Evolutionary conservation across 2,113 vertebrate genomes (phyloP).

Genomic region (Leptocoma aspasia): DNA sequence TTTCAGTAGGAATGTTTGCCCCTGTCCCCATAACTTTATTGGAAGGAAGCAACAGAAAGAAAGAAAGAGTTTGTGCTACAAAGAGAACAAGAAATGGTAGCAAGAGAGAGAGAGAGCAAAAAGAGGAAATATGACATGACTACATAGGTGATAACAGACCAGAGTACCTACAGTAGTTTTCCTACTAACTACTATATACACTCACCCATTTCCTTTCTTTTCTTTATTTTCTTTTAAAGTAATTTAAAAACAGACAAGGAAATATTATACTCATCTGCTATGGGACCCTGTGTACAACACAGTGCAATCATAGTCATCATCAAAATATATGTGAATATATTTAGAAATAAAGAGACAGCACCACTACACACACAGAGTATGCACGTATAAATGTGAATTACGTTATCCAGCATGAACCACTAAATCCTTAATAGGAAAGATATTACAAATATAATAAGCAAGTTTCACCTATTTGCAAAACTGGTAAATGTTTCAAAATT

Average conservation of each 20-base stretch:
- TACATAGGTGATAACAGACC: background rate
- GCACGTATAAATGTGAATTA: background rate
- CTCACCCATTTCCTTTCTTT: background rate
- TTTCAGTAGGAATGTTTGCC: background rate
- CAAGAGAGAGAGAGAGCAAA: background rate
- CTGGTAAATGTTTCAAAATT: background rate
- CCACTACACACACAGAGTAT: accelerated
- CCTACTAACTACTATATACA: background rate
- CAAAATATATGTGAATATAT: background rate
- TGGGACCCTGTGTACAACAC: background rate
- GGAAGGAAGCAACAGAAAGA: background rate
- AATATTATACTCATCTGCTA: background rate
- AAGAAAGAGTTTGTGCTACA: background rate
- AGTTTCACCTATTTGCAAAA: background rate
- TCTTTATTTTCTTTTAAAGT: background rate
- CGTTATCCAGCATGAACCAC: background rate
- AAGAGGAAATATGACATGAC: background rate
- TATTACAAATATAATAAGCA: background rate
- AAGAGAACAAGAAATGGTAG: background rate
- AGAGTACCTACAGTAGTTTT: background rate
- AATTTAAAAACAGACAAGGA: background rate
- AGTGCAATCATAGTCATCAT: background rate
- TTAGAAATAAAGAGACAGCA: background rate
- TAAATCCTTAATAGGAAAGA: background rate
- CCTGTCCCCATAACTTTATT: background rate